Base-by-base conservation (phyloP, 2,888 invertebrate species). In the Frankliniella fusca region DNA sequence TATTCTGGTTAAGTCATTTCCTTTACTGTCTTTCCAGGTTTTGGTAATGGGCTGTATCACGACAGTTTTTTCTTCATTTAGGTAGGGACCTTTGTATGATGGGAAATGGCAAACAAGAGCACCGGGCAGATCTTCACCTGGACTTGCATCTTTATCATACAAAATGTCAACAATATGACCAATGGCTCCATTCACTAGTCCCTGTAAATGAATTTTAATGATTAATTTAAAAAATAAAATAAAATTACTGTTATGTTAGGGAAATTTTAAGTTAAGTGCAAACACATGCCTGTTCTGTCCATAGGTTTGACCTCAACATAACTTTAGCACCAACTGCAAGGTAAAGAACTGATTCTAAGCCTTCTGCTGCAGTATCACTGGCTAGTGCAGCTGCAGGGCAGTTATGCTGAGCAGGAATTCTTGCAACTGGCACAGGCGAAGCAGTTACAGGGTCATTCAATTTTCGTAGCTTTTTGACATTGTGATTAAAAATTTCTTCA, bases 131-230 rank as follows among this genome's bases (percentile, higher is more conserved):
- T 61, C 61, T 61, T 15, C 18, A 0, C 80, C 85, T 80, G 61
- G 82, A 82, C 84, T 83, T 79, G 85, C 82, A 2, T 85, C 49
- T 81, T 83, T 80, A 23, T n/a, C 76, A 23, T 82, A 70, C 80
- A n/a, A 76, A 48, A 28, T 85, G 80, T n/a, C 83, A 84, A 83
- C 80, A 18, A 85, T 80, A 12, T 79, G 83, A 54, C 83, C 85
- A 23, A 86, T 84, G 0, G 85, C 83, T n/a, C 85, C 85, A 83
- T 86, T 86, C 0, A 84, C 84, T 70, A 86, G 82, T n/a, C n/a
- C n/a, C n/a, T n/a, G n/a, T n/a, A n/a, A n/a, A n/a, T n/a, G n/a
- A n/a, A n/a, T n/a, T n/a, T n/a, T n/a, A n/a, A n/a, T n/a, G n/a
- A n/a, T n/a, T n/a, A n/a, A n/a, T n/a, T n/a, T n/a, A n/a, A n/a